A percentile compares a stretch with the other conserved stretches of the same genome.
Evolutionary conservation across 2,113 vertebrate species (phyloP).

Genomic region (Hyperopisus bebe): DNA sequence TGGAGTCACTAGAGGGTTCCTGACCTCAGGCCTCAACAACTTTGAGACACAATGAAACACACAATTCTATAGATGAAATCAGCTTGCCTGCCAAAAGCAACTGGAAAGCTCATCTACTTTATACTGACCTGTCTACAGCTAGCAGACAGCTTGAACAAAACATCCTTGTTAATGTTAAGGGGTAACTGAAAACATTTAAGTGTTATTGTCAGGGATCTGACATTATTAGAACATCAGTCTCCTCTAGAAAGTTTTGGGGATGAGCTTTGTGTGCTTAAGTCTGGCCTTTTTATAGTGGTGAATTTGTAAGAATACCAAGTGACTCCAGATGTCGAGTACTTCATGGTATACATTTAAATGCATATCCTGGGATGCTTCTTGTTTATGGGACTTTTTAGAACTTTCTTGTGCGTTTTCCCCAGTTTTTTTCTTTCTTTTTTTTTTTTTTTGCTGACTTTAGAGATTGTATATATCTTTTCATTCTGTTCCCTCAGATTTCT

Average conservation of each 20-base stretch:
- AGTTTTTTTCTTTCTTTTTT: neutral
- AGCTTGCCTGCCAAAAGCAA: neutral
- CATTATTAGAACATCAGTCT: neutral
- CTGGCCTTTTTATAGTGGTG: neutral
- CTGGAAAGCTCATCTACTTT: neutral
- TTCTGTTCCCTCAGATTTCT: neutral
- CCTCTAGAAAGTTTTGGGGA: neutral
- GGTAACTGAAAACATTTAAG: neutral
- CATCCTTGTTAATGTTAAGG: neutral
- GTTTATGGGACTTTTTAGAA: neutral
- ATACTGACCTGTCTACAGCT: slow-evolving; percentile 2
- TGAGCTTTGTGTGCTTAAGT: neutral
- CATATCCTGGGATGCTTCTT: neutral
- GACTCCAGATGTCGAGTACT: neutral
- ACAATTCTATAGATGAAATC: neutral
- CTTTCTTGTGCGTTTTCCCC: neutral
- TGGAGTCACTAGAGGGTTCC: neutral
- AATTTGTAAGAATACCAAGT: neutral
- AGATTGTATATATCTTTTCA: neutral
- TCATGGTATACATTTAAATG: neutral
- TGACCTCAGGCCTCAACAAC: neutral
- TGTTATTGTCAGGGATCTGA: neutral
- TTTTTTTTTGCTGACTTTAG: neutral
- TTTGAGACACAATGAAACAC: neutral
- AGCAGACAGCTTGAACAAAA: neutral